Conservation (phyloP, 2,797 vertebrate genomes). For the Sebastes wilsoni region DNA sequence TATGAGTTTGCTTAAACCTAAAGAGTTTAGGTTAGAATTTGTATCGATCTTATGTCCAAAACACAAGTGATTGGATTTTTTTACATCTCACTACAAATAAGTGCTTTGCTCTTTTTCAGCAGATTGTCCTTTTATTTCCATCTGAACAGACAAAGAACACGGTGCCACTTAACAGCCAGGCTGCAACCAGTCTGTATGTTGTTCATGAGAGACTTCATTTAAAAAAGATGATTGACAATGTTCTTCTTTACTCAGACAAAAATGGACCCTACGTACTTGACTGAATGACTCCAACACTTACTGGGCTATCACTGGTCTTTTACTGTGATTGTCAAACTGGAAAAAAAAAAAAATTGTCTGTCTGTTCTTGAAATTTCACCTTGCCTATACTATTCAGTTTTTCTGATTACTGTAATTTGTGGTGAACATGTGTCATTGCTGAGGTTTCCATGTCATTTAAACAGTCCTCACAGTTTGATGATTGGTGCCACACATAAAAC, state of each 20-base stretch:
- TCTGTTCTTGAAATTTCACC: background rate
- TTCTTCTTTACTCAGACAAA: background rate
- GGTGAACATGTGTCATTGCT: background rate
- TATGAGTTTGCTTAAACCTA: too few species aligned
- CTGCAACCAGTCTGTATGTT: background rate
- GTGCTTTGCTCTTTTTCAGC: background rate
- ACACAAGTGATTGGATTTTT: too few species aligned
- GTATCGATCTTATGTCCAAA: too few species aligned
- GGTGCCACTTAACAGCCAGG: background rate
- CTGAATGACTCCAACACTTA: background rate
- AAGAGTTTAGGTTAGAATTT: too few species aligned
- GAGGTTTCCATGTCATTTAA: background rate
- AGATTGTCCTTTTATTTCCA: background rate
- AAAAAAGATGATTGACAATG: background rate
- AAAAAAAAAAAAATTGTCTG: background rate
- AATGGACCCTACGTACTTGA: background rate
- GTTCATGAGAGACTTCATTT: background rate
- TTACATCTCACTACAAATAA: background rate
- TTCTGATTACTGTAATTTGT: background rate
- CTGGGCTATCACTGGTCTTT: background rate
- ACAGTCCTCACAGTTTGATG: background rate
- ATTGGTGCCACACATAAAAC: background rate
- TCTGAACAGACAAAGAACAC: background rate
- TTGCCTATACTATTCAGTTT: background rate
- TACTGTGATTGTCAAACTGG: background rate